phyloP scores from a whole-genome alignment of 2,888 invertebrate species.

The Torymus auratus region DNA sequence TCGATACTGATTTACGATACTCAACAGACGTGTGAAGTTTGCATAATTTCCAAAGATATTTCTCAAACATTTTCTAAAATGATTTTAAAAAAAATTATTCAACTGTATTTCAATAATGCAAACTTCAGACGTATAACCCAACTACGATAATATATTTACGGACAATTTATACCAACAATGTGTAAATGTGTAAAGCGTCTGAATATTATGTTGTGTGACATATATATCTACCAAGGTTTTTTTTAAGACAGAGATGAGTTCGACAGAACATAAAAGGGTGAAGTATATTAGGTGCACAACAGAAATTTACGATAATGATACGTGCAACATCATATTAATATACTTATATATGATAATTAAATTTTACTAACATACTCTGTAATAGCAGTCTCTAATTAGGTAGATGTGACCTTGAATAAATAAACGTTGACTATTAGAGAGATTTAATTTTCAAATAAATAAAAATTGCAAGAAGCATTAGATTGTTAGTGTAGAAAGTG shows the following conservation, averaged over 20 bases:
- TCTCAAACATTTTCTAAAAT: no score
- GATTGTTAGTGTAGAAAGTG: conserved; percentile 19
- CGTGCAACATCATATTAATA: conserved; percentile 54
- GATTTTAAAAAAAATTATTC: no score
- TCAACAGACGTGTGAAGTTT: no score
- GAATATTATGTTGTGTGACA: conserved; percentile 2
- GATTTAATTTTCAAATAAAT: background rate
- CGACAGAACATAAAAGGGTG: background rate
- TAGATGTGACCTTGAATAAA: conserved; percentile 56
- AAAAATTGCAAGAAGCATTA: conserved; percentile 49
- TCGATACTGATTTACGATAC: no score
- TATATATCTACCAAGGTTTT: background rate
- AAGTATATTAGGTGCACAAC: background rate
- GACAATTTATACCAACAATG: background rate
- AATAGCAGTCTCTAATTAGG: conserved; percentile 53
- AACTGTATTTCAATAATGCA: no score
- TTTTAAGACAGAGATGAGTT: background rate
- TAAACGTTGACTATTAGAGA: conserved; percentile 4
- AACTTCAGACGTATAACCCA: no score
- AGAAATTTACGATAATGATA: conserved; percentile 39
- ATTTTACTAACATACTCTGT: conserved; percentile 55
- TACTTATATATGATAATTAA: conserved; percentile 28
- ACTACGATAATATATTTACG: no score
- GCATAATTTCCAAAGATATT: no score
- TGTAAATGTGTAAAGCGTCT: background rate